Percentiles rank a stretch among this genome's conserved stretches.
phyloP scores from a whole-genome alignment of 2,113 vertebrate genomes.

The Sciurus niger region DNA sequence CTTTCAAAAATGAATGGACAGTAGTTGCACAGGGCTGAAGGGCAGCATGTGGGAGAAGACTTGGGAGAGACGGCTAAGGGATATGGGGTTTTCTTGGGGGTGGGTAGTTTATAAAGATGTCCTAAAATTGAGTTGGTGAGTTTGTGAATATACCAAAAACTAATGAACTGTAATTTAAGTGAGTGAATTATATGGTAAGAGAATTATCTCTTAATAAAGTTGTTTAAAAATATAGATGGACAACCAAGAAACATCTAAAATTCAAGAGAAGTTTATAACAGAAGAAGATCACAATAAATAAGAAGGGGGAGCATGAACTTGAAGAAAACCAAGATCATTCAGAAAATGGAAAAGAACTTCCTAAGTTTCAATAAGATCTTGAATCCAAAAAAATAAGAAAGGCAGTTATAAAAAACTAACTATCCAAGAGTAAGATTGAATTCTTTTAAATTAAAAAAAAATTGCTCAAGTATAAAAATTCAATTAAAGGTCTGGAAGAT shows the following conservation, averaged over 20 bases:
- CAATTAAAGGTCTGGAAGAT: not conserved
- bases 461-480: constrained; percentile 31
- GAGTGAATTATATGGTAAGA: not conserved
- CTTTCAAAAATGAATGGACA: not conserved
- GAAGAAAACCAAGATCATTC: not conserved
- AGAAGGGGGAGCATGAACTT: not conserved
- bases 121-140: not conserved
- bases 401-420: not conserved
- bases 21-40: fast-evolving
- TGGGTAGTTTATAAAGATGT: not conserved
- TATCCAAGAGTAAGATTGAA: not conserved
- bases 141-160: not conserved
- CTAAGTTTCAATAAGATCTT: not conserved
- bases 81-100: not conserved
- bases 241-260: not conserved
- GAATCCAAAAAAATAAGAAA: not conserved
- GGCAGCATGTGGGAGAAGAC: not conserved
- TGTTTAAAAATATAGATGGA: constrained; percentile 33
- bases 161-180: not conserved
- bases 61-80: not conserved
- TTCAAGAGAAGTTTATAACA: not conserved
- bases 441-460: not conserved
- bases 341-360: not conserved
- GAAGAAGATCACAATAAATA: not conserved
- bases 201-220: not conserved